Base-by-base conservation (phyloP, 1,140 invertebrate genomes). In the Philaenus spumarius region DNA sequence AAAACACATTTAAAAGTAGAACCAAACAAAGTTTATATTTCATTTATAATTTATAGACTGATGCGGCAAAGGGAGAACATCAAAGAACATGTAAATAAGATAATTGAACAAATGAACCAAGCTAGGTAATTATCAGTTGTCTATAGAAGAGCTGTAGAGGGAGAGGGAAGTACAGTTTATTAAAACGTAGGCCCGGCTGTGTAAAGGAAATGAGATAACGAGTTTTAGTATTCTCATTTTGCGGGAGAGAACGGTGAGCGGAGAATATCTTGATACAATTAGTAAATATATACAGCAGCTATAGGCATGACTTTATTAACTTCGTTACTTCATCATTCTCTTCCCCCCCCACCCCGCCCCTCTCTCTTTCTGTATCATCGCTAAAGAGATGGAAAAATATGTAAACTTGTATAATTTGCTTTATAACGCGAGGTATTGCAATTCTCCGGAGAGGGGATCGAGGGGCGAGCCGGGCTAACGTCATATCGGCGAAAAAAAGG, bases 381-480 rank as follows among this genome's bases (percentile, higher is more conserved):
- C 26, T 24, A 30, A 51, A 30, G 48, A 51, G 48, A 51, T 51
- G 48, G 48, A 51, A 51, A 51, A 51, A 51, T 51, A 51, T 51
- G 48, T 51, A 51, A 51, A 51, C 48, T 51, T 51, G 48, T 24
- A 34, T 51, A 51, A 51, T 51, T 51, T 51, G 48, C 48, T 51
- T 51, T 22, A 34, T 34, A 51, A 51, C 9, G 17, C 17, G 9
- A 34, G 26, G 48, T 30, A 30, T 30, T 30, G 26, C 26, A 4
- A 30, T 30, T 30, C 26, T 30, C 26, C 9, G 9, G 26, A 9
- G 26, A 9, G 26, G 9, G 26, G 26, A 9, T 4, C 3, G 26
- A 30, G 26, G 26, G 26, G 26, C 9, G 26, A 30, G 9, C 26
- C 26, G 3, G 26, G 26, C 26, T 30, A 30, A 30, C 9, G 9